Conservation (phyloP, 2,797 vertebrate species). For the Leuciscus waleckii region DNA sequence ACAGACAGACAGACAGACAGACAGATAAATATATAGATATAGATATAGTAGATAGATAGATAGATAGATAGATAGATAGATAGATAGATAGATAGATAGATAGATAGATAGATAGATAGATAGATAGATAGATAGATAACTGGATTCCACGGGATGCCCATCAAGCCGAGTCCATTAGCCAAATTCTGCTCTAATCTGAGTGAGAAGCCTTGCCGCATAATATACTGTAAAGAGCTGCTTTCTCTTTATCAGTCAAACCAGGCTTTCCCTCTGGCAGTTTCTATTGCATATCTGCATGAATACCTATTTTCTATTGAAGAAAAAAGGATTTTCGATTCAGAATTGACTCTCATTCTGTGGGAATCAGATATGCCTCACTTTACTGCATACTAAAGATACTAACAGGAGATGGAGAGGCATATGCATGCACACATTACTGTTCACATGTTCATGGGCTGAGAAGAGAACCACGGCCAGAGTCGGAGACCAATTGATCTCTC, state of each 20-base stretch:
- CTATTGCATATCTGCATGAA: constrained; percentile 12
- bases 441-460: not conserved
- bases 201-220: constrained; percentile 44
- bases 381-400: constrained; percentile 5
- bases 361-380: constrained; percentile 4
- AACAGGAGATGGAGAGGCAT: constrained; percentile 31
- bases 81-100: too few relatives aligned
- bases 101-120: not conserved
- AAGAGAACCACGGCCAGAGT: not conserved
- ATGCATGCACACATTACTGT: constrained; percentile 23
- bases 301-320: not conserved
- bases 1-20: accelerated
- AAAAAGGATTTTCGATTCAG: not conserved
- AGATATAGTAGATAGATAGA: too few relatives aligned
- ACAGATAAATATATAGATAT: too few relatives aligned
- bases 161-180: constrained; percentile 29
- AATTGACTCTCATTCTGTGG: not conserved
- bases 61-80: not conserved
- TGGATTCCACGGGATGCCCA: constrained; percentile 18
- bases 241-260: constrained; percentile 43
- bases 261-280: constrained; percentile 9
- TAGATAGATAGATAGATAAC: not conserved
- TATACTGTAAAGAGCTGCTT: constrained; percentile 44
- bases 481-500: constrained; percentile 32
- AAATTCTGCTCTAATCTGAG: constrained; percentile 38